Base-by-base conservation (phyloP, 2,113 vertebrate species). In the Guaruba guarouba region DNA sequence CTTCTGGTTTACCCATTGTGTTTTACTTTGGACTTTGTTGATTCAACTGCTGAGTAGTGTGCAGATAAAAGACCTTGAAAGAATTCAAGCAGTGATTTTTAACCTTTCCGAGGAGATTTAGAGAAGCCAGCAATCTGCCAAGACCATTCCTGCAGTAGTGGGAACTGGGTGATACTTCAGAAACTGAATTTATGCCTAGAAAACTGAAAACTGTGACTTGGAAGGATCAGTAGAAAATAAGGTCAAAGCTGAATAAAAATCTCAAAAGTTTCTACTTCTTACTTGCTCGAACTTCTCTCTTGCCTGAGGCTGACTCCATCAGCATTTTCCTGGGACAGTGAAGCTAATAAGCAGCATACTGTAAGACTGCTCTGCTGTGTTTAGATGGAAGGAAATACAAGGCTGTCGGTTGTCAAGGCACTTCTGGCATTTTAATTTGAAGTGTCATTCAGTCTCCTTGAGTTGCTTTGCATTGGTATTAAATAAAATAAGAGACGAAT, bases 371-470 rank as follows among this genome's bases (percentile, higher is more conserved):
- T 88, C 86, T 96, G 48, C 79, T 76, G 66, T 86, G 85, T 90
- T 93, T 91, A 92, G 44, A 86, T 68, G 49, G 83, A 88, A 88
- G 83, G 90, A 86, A 97, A 95, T 75, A 78, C 35, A 86, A 71
- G 37, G 78, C 84, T 93, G 91, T 55, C 0, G 0, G 88, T 81
- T 92, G 95, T 95, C 92, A 93, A 90, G 80, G 62, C n/a, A 84
- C 33, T 75, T 52, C 77, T 92, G 57, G 69, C 78, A 84, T 93
- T 96, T 84, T 92, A 97, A 96, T 95, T 86, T 91, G 80, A 95
- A 93, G 52, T 95, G 93, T 89, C 96, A 93, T 44, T 91, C 91
- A 84, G 66, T 54, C 86, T 93, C 41, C 90, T 89, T 61, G 68
- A 87, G 37, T 88, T 91, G 66, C 61, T 95, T 96, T 92, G 52